These are phyloP conservation scores for Rhorus exstirpatorius DNA, from an alignment of 2,888 invertebrate genomes.

Conservation along the genomic window DNA sequence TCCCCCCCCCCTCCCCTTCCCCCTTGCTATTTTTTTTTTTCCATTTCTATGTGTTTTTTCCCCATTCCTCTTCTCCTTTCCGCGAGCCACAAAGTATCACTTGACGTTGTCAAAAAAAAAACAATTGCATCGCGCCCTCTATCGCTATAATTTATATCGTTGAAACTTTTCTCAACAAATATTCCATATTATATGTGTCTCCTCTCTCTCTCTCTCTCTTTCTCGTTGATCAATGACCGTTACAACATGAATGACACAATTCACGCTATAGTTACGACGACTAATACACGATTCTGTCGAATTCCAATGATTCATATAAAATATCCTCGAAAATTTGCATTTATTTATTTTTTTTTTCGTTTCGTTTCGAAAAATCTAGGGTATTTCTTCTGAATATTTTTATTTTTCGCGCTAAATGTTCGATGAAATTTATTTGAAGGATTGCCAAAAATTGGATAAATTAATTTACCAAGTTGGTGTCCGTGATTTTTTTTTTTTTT, in stretches of 20 bases:
- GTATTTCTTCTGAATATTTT: no score
- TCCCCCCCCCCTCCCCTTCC: no score
- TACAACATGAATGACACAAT: constrained; percentile 24
- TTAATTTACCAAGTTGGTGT: no score
- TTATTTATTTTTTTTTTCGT: no score
- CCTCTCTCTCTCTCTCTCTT: neutral
- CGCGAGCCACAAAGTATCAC: constrained; percentile 4
- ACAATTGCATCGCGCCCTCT: constrained; percentile 43
- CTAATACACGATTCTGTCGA: constrained; percentile 49
- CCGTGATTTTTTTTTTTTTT: no score
- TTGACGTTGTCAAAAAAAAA: constrained; percentile 38
- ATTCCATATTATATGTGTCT: constrained; percentile 30
- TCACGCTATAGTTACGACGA: constrained; percentile 30
- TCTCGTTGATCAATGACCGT: constrained; percentile 30
- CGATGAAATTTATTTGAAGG: no score
- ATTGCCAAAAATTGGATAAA: no score
- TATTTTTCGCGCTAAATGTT: no score
- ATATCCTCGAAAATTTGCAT: neutral
- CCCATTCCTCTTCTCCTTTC: neutral
- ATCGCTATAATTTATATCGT: constrained; percentile 60
- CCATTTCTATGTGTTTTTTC: constrained; percentile 12
- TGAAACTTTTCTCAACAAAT: constrained; percentile 35
- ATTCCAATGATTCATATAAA: constrained; percentile 34
- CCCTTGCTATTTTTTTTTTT: constrained; percentile 59
- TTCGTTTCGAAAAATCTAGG: no score